A percentile compares a stretch with the other conserved stretches of the same genome.
Evolutionary conservation across 2,888 invertebrate genomes (phyloP).

Genomic region (Ichneumoninae sp.): DNA sequence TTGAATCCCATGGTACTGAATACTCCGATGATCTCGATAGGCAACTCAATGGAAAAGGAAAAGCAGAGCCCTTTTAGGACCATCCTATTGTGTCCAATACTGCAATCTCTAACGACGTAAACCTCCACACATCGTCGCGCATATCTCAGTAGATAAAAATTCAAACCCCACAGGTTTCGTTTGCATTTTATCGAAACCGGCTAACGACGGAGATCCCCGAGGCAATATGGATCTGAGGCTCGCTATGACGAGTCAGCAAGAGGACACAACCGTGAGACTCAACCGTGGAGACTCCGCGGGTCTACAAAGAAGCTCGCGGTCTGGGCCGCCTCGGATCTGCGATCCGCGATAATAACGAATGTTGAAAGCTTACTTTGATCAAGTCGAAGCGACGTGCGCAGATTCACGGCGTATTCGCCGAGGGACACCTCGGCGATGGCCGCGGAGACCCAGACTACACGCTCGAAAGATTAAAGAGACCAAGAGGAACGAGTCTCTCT

Average conservation of each 20-base stretch:
- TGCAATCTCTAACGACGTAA: not conserved
- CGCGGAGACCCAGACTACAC: not conserved
- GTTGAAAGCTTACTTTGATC: constrained; percentile 31
- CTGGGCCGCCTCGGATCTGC: not conserved
- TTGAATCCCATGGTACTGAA: too few relatives aligned
- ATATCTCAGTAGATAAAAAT: constrained; percentile 16
- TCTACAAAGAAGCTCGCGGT: constrained; percentile 18
- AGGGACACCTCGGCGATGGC: constrained; percentile 11
- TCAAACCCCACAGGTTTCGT: constrained; percentile 10
- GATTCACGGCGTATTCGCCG: constrained; percentile 4
- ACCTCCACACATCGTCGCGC: not conserved
- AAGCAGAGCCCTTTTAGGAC: too few relatives aligned
- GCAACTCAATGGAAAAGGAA: too few relatives aligned
- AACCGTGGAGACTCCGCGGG: not conserved
- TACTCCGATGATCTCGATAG: too few relatives aligned
- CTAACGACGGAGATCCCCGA: constrained; percentile 35
- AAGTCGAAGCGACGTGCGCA: not conserved
- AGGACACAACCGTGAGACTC: not conserved
- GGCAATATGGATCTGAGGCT: constrained; percentile 3
- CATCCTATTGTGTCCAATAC: not conserved
- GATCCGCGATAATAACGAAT: constrained; percentile 31
- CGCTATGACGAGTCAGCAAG: not conserved
- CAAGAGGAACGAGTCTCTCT: constrained; percentile 2
- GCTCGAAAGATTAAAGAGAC: constrained; percentile 31
- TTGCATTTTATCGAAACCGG: constrained; percentile 27